A percentile compares a stretch with the other conserved stretches of the same genome.
Conservation (phyloP, 2,113 vertebrate genomes). For the Crotalus horridus region DNA sequence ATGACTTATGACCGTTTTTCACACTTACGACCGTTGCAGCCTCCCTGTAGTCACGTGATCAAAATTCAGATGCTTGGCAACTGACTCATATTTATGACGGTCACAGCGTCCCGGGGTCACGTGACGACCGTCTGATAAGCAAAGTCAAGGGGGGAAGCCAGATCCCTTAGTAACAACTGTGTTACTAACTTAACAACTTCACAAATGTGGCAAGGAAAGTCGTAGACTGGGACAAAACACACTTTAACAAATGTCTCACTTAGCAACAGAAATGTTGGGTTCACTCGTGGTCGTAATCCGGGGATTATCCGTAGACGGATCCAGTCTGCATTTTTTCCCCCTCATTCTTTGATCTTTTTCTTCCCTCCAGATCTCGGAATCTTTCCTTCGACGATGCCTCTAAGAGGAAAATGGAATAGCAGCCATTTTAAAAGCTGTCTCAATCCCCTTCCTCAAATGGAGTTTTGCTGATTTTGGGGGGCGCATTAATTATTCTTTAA, state of each 20-base stretch:
- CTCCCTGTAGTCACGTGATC: neutral
- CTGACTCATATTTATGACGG: neutral
- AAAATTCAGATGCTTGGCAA: neutral
- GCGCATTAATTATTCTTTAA: conserved; percentile 36
- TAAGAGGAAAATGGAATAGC: conserved; percentile 12
- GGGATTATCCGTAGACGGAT: neutral
- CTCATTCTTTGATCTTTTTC: neutral
- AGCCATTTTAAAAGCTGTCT: neutral
- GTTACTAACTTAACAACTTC: neutral
- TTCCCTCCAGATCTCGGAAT: conserved; percentile 21
- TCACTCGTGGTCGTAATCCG: neutral
- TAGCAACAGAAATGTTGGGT: neutral
- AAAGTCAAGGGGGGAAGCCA: too few species aligned
- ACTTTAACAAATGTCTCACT: neutral
- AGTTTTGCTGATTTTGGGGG: neutral
- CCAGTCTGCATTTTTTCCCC: neutral
- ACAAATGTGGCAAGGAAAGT: neutral
- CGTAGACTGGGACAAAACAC: neutral
- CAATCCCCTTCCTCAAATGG: neutral
- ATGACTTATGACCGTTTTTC: neutral
- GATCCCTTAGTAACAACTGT: neutral
- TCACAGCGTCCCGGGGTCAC: too few species aligned
- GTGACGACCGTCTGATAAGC: too few species aligned
- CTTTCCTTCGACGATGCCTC: neutral
- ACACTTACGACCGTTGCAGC: neutral